A percentile compares a stretch with the other conserved stretches of the same genome.
Evolutionary conservation across 1,140 invertebrate genomes (phyloP).

Genomic region (Aphelenchoides fujianensis): DNA sequence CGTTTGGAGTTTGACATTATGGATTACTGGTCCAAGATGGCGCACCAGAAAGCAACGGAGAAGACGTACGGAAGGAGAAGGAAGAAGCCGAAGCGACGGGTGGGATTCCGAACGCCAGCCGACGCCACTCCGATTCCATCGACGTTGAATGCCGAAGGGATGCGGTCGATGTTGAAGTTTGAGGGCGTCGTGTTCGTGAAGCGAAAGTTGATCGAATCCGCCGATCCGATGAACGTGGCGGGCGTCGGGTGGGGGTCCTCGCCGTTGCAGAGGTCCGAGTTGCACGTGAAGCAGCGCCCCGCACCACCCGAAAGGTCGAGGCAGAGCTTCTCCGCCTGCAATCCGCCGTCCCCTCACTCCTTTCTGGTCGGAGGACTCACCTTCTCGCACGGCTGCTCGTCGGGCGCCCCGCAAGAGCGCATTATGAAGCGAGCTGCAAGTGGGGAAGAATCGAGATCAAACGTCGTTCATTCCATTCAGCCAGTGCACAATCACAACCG

Average conservation of each 20-base stretch:
- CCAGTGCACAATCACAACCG: too few relatives aligned
- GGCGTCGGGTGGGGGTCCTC: not conserved
- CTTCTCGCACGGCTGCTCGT: not conserved
- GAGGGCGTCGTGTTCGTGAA: not conserved
- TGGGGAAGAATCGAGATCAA: not conserved
- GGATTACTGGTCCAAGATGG: not conserved
- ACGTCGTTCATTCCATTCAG: too few relatives aligned
- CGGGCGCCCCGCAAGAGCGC: not conserved
- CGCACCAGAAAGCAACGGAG: not conserved
- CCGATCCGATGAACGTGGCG: not conserved
- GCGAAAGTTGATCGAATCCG: not conserved
- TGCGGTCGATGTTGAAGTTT: constrained; percentile 5
- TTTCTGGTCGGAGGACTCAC: not conserved
- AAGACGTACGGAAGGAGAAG: not conserved
- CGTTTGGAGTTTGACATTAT: not conserved
- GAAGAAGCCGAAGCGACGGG: too few relatives aligned
- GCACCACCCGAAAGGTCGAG: not conserved
- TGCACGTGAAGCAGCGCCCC: not conserved
- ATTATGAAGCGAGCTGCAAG: not conserved
- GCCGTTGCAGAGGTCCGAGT: not conserved
- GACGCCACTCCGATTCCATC: too few relatives aligned
- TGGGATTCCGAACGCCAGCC: too few relatives aligned
- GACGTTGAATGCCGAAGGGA: constrained; percentile 1
- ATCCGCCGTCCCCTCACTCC: not conserved
- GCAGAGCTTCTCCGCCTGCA: not conserved